Evolutionary conservation across 2,113 vertebrate species (phyloP).

Genomic region (Psittacus erithacus): DNA sequence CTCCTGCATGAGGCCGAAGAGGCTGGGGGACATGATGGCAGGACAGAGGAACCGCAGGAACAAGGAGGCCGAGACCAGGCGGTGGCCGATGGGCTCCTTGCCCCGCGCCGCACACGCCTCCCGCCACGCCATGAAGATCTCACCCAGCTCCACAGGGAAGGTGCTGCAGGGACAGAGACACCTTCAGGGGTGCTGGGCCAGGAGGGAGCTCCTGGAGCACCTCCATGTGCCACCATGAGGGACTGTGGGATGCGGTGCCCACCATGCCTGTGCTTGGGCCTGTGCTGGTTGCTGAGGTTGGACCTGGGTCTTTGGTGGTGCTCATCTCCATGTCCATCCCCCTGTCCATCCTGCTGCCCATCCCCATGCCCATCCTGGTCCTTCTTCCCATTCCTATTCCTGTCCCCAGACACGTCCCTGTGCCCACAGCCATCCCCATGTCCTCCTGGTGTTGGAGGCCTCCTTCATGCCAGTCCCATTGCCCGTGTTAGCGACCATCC

Average conservation of each 20-base stretch:
- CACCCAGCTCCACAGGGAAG: constrained; percentile 88
- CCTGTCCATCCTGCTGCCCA: not conserved
- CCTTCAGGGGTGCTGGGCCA: not conserved
- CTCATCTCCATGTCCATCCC: not conserved
- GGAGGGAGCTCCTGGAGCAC: not conserved
- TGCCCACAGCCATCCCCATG: not conserved
- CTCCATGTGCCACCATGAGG: accelerated
- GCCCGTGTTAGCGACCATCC: not conserved
- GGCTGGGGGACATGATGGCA: constrained; percentile 90
- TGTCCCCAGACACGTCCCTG: accelerated
- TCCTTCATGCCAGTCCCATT: not conserved
- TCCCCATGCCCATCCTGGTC: not conserved
- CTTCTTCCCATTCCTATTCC: not conserved
- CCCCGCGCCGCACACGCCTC: constrained; percentile 80
- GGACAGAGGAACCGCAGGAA: constrained; percentile 95
- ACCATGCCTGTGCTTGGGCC: accelerated
- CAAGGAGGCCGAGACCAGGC: constrained; percentile 90
- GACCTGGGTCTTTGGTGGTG: not conserved
- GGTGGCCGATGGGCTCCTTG: constrained; percentile 80
- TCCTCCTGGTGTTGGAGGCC: not conserved
- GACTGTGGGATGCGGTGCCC: not conserved
- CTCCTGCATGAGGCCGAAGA: constrained; percentile 88
- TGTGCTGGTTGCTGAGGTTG: accelerated
- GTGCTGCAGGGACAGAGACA: constrained; percentile 61
- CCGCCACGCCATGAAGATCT: constrained; percentile 88